Conservation (phyloP, 2,888 invertebrate species). For the Anarsia innoxiella region DNA sequence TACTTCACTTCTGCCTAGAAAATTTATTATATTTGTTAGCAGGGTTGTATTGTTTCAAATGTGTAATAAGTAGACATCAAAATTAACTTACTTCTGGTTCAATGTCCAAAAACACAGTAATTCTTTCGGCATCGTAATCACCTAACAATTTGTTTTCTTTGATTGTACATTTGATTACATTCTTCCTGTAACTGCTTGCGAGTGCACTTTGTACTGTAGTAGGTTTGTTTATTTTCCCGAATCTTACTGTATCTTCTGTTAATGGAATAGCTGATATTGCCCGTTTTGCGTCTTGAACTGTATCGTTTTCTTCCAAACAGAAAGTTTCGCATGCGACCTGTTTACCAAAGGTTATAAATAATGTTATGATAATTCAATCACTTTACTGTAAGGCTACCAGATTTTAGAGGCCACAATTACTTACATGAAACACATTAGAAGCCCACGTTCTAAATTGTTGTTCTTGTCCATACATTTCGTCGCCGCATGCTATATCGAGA, state of each 20-base stretch:
- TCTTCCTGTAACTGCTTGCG: conserved; percentile 48
- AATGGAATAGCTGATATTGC: conserved; percentile 83
- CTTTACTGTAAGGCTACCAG: too few species aligned
- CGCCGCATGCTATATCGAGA: conserved; percentile 86
- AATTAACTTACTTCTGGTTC: conserved; percentile 56
- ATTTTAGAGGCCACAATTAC: too few species aligned
- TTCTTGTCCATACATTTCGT: conserved; percentile 96
- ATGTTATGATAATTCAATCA: too few species aligned
- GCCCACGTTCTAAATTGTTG: conserved; percentile 94
- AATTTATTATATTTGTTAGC: neutral
- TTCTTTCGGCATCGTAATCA: conserved; percentile 67
- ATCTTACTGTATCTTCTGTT: conserved; percentile 82
- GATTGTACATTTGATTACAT: conserved; percentile 69
- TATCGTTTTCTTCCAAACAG: conserved; percentile 92
- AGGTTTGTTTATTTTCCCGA: conserved; percentile 71
- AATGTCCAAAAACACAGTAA: conserved; percentile 77
- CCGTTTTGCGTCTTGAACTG: conserved; percentile 85
- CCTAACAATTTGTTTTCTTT: conserved; percentile 75
- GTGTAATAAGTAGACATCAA: neutral
- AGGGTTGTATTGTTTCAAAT: neutral
- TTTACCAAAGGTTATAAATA: too few species aligned
- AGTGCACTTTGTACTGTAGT: conserved; percentile 41
- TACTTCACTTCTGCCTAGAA: conserved; percentile 77
- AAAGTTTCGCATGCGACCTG: conserved; percentile 94
- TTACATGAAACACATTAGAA: conserved; percentile 87